phyloP scores from a whole-genome alignment of 1,140 invertebrate species.

The Apis mellifera region Amel_HAv3.1 CM009931.2:1994501-1995000 shows the following conservation, averaged over 20 bases:
- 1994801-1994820: slow-evolving; percentile 44
- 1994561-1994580: slow-evolving; percentile 45
- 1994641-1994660: slow-evolving; percentile 61
- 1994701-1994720: slow-evolving; percentile 56
- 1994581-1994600: slow-evolving; percentile 56
- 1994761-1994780: slow-evolving; percentile 56
- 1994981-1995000: slow-evolving; percentile 51
- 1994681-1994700: slow-evolving; percentile 38
- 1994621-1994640: slow-evolving; percentile 56
- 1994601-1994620: slow-evolving; percentile 60
- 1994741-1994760: slow-evolving; percentile 45
- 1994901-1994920: slow-evolving; percentile 57
- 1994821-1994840: slow-evolving; percentile 55
- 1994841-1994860: slow-evolving; percentile 60
- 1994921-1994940: slow-evolving; percentile 48
- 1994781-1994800: slow-evolving; percentile 43
- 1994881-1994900: slow-evolving; percentile 48
- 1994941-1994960: slow-evolving; percentile 50
- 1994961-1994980: slow-evolving; percentile 53
- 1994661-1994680: slow-evolving; percentile 60
- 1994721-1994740: slow-evolving; percentile 62
- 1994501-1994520: slow-evolving; percentile 63
- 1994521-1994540: slow-evolving; percentile 65
- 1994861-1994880: slow-evolving; percentile 48
- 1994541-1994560: slow-evolving; percentile 57